phyloP scores from a whole-genome alignment of 2,888 invertebrate species.

The Stegana nigrithorax region DNA sequence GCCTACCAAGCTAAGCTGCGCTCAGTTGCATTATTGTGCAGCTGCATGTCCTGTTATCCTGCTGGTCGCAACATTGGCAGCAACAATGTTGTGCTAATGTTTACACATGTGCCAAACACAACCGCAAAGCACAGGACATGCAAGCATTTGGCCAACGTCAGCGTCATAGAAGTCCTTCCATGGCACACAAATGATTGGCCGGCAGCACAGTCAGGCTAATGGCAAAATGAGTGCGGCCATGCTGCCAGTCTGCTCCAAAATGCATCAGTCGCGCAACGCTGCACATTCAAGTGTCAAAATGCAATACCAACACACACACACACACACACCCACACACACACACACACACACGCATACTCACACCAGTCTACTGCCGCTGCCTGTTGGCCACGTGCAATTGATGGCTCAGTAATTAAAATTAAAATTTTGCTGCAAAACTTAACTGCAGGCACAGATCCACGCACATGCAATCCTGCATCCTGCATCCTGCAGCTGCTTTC shows the following conservation, averaged over 20 bases:
- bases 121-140: constrained; percentile 40
- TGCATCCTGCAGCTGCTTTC: constrained; percentile 26
- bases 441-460: constrained; percentile 30
- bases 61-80: background rate
- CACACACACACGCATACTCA: too few species aligned
- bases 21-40: background rate
- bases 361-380: background rate
- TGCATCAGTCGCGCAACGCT: constrained; percentile 60
- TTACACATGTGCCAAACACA: constrained; percentile 51
- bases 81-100: constrained; percentile 56
- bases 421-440: constrained; percentile 55
- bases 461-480: background rate
- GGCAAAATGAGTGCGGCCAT: background rate
- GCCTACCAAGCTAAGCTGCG: background rate
- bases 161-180: background rate
- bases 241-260: constrained; percentile 39
- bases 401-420: constrained; percentile 61
- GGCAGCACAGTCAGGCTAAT: background rate
- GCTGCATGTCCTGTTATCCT: constrained; percentile 1
- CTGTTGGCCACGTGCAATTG: constrained; percentile 31
- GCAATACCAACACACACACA: constrained; percentile 18
- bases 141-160: constrained; percentile 19
- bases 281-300: constrained; percentile 55
- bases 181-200: background rate
- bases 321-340: too few species aligned